Evolutionary conservation across 2,888 invertebrate species (phyloP).

Genomic region (Fragum sueziense): DNA sequence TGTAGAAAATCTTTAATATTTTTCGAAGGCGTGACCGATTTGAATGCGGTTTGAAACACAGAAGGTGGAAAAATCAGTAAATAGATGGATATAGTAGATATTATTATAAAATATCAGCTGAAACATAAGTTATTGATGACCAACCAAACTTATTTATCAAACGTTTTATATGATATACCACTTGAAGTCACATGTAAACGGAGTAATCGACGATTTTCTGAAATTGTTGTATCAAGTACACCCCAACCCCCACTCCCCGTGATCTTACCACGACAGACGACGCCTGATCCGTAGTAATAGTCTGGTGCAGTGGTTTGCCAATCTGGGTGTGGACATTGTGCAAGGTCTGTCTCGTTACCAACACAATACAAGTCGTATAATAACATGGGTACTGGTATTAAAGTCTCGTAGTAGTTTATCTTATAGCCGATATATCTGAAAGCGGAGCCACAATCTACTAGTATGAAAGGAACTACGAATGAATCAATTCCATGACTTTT

Average conservation of each 20-base stretch:
- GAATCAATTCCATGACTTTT: too few species aligned
- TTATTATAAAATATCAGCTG: too few species aligned
- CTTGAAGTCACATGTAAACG: not conserved
- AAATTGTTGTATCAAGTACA: not conserved
- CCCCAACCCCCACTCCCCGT: not conserved
- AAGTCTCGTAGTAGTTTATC: not conserved
- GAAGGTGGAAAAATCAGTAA: too few species aligned
- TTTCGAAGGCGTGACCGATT: too few species aligned
- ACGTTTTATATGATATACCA: too few species aligned
- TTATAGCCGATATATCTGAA: constrained; percentile 3
- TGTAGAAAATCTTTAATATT: too few species aligned
- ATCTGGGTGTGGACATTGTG: not conserved
- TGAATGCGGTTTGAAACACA: too few species aligned
- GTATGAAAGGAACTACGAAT: too few species aligned
- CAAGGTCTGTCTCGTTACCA: constrained; percentile 9
- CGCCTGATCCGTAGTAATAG: constrained; percentile 1
- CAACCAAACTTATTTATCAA: not conserved
- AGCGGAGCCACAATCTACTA: too few species aligned
- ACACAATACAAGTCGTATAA: not conserved
- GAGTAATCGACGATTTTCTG: not conserved
- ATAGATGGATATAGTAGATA: too few species aligned
- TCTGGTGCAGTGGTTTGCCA: not conserved
- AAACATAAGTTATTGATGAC: too few species aligned
- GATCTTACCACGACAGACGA: not conserved
- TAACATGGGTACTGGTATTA: not conserved